Percentiles rank a stretch among this genome's conserved stretches.
Conservation (phyloP, 2,113 vertebrate genomes). For the Hyla sarda region DNA sequence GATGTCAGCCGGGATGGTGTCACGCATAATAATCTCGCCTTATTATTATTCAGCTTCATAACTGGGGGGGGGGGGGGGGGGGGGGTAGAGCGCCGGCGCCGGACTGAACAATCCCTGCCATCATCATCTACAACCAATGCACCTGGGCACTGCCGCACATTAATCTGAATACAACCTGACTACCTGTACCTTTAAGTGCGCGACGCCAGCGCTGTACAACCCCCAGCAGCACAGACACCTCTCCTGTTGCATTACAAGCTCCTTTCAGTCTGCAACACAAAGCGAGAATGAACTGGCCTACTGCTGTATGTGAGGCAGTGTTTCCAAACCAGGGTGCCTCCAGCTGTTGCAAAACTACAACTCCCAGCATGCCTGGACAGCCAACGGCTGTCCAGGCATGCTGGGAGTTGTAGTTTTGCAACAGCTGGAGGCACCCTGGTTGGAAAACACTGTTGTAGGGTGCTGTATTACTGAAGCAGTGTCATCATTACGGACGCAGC, state of each 20-base stretch:
- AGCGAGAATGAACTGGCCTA: background rate
- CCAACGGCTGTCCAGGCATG: too few relatives aligned
- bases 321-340: too few relatives aligned
- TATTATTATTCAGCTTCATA: background rate
- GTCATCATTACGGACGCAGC: too few relatives aligned
- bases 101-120: too few relatives aligned
- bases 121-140: background rate
- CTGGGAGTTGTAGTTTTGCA: too few relatives aligned
- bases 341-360: too few relatives aligned
- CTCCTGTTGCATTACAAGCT: slow-evolving; percentile 30
- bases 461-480: too few relatives aligned
- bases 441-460: too few relatives aligned
- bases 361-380: too few relatives aligned
- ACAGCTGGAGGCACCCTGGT: too few relatives aligned
- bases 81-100: too few relatives aligned
- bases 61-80: background rate
- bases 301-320: background rate
- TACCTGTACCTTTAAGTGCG: background rate
- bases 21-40: slow-evolving; percentile 50
- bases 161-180: background rate
- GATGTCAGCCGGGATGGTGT: slow-evolving; percentile 56
- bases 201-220: background rate
- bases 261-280: background rate
- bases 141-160: background rate
- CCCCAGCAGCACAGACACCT: background rate